Evolutionary conservation across 1,140 invertebrate species (phyloP).

Genomic region (Leptopilina boulardi): DNA sequence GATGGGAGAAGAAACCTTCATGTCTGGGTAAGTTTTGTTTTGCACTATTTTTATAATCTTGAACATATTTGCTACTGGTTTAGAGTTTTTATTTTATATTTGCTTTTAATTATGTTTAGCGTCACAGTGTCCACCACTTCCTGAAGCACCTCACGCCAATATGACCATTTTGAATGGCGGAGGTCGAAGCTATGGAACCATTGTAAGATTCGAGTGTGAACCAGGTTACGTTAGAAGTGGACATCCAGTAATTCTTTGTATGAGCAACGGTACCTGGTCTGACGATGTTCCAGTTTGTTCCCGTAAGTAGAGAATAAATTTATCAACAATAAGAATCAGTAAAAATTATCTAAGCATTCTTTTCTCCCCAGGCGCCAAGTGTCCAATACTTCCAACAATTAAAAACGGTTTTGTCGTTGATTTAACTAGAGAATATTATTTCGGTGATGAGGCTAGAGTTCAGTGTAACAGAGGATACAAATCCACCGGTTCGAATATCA

Average conservation of each 20-base stretch:
- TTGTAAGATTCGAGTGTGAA: conserved; percentile 95
- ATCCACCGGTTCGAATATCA: conserved; percentile 89
- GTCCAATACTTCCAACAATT: conserved; percentile 88
- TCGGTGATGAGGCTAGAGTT: conserved; percentile 93
- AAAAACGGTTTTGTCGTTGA: conserved; percentile 91
- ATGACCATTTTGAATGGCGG: conserved; percentile 93
- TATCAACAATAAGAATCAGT: neutral
- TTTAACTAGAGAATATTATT: conserved; percentile 84
- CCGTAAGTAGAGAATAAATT: conserved; percentile 76
- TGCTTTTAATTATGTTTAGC: conserved; percentile 77
- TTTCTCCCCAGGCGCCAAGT: conserved; percentile 82
- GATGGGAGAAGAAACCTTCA: conserved; percentile 93
- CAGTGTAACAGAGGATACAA: conserved; percentile 95
- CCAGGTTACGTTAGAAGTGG: conserved; percentile 93
- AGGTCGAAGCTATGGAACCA: conserved; percentile 95
- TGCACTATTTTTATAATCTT: conserved; percentile 43
- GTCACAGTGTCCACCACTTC: conserved; percentile 93
- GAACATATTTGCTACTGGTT: too few species aligned
- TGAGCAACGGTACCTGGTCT: conserved; percentile 98
- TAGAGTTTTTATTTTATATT: too few species aligned
- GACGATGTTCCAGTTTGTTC: conserved; percentile 92
- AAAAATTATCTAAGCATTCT: neutral
- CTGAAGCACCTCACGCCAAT: conserved; percentile 92
- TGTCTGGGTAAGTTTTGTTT: conserved; percentile 82
- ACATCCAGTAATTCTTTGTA: conserved; percentile 93